Conservation (phyloP, 2,888 invertebrate species). For the Ophion ellenae region DNA sequence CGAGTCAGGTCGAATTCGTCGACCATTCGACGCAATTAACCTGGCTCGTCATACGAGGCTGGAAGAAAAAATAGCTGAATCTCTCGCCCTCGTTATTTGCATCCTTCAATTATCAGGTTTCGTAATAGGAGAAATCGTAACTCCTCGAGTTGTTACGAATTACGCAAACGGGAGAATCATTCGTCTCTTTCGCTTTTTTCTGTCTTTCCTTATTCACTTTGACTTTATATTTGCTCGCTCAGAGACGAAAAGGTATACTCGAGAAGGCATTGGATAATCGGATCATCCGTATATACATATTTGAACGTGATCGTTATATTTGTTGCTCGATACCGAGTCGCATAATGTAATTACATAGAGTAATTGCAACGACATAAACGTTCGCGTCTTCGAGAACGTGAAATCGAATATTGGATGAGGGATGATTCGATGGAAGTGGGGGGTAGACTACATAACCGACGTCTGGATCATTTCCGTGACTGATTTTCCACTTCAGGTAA, state of each 20-base stretch:
- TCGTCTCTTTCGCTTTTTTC: not conserved
- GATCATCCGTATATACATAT: not conserved
- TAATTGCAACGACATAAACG: not conserved
- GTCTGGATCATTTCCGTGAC: slow-evolving; percentile 62
- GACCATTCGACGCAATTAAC: not conserved
- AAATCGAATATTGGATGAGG: slow-evolving; percentile 35
- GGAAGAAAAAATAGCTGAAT: not conserved
- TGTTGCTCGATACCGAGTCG: not conserved
- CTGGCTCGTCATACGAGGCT: not conserved
- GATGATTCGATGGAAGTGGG: slow-evolving; percentile 1
- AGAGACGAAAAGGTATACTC: not conserved
- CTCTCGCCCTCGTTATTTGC: not conserved
- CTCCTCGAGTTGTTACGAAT: not conserved
- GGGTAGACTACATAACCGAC: slow-evolving; percentile 18
- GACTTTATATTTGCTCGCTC: not conserved
- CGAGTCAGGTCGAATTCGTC: not conserved
- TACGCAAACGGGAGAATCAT: not conserved
- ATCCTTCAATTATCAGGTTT: not conserved
- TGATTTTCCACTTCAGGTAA: slow-evolving; percentile 44
- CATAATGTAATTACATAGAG: not conserved
- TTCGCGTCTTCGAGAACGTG: not conserved
- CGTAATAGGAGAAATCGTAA: not conserved
- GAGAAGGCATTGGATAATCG: not conserved
- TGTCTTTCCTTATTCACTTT: not conserved
- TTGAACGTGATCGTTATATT: not conserved